Evolutionary conservation across 2,113 vertebrate genomes (phyloP).

Genomic region (Pavo muticus): DNA sequence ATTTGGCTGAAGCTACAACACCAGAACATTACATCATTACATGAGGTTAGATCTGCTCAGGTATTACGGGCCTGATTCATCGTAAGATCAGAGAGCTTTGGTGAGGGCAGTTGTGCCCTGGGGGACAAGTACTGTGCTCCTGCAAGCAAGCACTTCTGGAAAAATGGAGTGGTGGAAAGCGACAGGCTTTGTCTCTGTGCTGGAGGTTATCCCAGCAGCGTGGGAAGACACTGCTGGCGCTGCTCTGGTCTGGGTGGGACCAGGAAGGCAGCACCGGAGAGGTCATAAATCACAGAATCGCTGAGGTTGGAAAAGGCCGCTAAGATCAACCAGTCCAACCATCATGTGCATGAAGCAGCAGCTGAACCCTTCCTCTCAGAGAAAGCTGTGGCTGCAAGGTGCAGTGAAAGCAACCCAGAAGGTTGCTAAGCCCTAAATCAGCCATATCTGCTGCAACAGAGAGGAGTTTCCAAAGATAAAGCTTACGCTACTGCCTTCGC

Average conservation of each 20-base stretch:
- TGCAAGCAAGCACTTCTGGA: not conserved
- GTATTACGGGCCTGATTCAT: not conserved
- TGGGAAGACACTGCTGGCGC: not conserved
- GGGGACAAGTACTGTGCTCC: rapidly evolving
- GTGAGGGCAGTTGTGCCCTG: rapidly evolving
- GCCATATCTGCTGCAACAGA: rapidly evolving
- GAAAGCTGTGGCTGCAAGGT: not conserved
- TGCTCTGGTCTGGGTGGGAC: not conserved
- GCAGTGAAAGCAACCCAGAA: not conserved
- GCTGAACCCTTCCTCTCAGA: not conserved
- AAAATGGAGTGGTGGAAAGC: rapidly evolving
- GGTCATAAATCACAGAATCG: not conserved
- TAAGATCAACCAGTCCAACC: no score
- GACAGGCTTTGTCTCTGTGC: not conserved
- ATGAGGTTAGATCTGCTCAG: not conserved
- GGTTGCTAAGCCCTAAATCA: not conserved
- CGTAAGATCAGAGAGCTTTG: not conserved
- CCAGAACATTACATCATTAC: not conserved
- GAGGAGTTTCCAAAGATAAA: not conserved
- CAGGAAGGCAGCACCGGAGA: not conserved
- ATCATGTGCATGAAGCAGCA: not conserved
- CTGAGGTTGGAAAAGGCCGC: no score
- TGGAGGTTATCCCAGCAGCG: not conserved
- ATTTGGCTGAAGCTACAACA: constrained; percentile 25
- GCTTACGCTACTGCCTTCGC: not conserved